phyloP scores from a whole-genome alignment of 2,888 invertebrate species.

The Spisula solida region DNA sequence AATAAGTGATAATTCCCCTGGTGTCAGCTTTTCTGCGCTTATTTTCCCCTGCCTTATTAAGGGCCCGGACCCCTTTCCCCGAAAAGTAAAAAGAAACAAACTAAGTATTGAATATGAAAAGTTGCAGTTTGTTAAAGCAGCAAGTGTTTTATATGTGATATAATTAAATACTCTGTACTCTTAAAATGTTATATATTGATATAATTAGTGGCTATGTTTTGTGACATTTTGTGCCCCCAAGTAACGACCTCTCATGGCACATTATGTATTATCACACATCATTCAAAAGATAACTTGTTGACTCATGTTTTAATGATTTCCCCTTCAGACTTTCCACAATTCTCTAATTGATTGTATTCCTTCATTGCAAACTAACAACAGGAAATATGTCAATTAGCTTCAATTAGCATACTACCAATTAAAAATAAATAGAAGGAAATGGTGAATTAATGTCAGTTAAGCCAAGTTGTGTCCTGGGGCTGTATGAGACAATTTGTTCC shows the following conservation, averaged over 20 bases:
- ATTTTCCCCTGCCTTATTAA: too few species aligned
- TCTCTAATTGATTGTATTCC: conserved; percentile 12
- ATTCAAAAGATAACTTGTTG: conserved; percentile 15
- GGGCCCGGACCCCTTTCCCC: too few species aligned
- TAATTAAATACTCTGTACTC: too few species aligned
- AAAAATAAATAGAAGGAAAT: conserved; percentile 10
- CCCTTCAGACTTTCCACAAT: neutral
- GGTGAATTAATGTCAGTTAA: conserved; percentile 9
- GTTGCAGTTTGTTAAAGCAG: too few species aligned
- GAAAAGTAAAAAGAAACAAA: too few species aligned
- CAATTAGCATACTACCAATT: neutral
- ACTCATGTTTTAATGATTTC: neutral
- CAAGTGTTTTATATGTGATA: too few species aligned
- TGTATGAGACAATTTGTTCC: neutral
- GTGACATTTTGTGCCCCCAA: neutral
- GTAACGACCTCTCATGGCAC: neutral
- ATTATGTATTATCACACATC: neutral
- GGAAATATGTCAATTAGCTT: conserved; percentile 20
- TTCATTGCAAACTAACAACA: neutral
- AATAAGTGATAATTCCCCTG: too few species aligned
- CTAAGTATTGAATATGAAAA: too few species aligned
- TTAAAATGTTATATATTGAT: too few species aligned
- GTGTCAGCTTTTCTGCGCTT: too few species aligned
- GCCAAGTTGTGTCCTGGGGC: neutral
- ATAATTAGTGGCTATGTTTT: neutral